Conservation (phyloP, 2,113 vertebrate genomes). For the Cacatua alba region DNA sequence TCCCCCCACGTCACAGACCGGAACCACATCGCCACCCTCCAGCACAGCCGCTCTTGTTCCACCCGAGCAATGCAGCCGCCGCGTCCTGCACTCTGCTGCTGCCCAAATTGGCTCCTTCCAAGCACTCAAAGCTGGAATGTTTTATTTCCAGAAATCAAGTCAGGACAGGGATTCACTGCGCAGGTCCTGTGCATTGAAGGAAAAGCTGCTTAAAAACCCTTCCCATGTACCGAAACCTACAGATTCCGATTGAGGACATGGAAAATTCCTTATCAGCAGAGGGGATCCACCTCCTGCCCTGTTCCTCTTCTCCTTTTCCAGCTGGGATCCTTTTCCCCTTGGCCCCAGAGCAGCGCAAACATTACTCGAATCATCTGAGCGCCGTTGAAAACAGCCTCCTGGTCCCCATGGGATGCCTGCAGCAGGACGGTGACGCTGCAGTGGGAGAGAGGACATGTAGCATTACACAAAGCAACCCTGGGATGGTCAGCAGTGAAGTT, state of each 20-base stretch:
- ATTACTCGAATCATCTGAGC: accelerated
- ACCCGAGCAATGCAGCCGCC: not conserved
- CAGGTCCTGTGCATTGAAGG: not conserved
- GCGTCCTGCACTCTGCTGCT: not conserved
- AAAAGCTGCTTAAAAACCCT: not conserved
- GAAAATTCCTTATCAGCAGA: constrained; percentile 7
- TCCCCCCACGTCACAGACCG: accelerated
- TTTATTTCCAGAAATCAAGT: not conserved
- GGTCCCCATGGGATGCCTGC: not conserved
- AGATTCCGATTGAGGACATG: not conserved
- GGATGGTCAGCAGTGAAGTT: accelerated
- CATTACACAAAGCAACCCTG: not conserved
- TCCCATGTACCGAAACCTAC: not conserved
- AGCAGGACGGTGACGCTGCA: not conserved
- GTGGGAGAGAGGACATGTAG: not conserved
- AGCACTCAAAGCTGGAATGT: not conserved
- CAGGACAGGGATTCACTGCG: not conserved
- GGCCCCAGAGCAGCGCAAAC: not conserved
- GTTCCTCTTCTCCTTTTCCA: not conserved
- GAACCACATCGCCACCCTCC: not conserved
- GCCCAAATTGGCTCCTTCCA: not conserved
- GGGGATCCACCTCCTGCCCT: not conserved
- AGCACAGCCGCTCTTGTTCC: not conserved
- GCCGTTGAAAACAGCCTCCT: not conserved
- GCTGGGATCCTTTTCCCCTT: not conserved